These are phyloP conservation scores for Catharus minimus DNA, from an alignment of 2,113 vertebrate species.

Conservation along the genomic window DNA sequence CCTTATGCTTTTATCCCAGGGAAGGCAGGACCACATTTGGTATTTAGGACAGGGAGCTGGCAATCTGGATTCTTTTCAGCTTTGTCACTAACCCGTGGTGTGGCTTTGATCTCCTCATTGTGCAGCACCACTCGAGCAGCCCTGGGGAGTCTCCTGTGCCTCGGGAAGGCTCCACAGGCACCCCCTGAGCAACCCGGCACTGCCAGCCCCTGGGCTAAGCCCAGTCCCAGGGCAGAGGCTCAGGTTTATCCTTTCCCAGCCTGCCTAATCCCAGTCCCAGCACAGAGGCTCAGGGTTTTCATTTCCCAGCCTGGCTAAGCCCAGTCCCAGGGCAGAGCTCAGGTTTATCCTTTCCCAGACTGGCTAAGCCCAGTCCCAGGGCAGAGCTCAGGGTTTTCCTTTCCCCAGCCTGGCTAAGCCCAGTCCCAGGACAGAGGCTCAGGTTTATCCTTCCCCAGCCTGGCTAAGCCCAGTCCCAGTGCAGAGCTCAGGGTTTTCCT, in stretches of 20 bases:
- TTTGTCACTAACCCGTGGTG: conserved; percentile 32
- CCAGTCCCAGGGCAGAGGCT: too few relatives aligned
- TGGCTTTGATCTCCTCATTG: not conserved
- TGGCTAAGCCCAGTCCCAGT: too few relatives aligned
- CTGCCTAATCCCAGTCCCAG: too few relatives aligned
- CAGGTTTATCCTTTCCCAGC: too few relatives aligned
- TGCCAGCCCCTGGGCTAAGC: not conserved
- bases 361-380: not conserved
- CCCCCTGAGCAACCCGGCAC: not conserved
- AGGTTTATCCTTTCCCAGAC: not conserved
- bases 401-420: not conserved
- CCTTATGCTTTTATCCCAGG: conserved; percentile 27
- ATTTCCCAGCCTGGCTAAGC: too few relatives aligned
- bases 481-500: too few relatives aligned
- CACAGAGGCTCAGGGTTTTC: too few relatives aligned
- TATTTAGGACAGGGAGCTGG: conserved; percentile 55
- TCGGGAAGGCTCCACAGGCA: not conserved
- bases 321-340: too few relatives aligned
- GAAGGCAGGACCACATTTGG: conserved; percentile 43
- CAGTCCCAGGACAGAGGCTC: not conserved
- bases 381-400: too few relatives aligned
- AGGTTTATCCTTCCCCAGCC: not conserved
- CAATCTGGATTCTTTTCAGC: conserved; percentile 46
- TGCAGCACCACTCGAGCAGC: not conserved
- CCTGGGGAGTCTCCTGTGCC: not conserved